Evolutionary conservation across 2,888 invertebrate genomes (phyloP).

Genomic region (Drosophila anceps): DNA sequence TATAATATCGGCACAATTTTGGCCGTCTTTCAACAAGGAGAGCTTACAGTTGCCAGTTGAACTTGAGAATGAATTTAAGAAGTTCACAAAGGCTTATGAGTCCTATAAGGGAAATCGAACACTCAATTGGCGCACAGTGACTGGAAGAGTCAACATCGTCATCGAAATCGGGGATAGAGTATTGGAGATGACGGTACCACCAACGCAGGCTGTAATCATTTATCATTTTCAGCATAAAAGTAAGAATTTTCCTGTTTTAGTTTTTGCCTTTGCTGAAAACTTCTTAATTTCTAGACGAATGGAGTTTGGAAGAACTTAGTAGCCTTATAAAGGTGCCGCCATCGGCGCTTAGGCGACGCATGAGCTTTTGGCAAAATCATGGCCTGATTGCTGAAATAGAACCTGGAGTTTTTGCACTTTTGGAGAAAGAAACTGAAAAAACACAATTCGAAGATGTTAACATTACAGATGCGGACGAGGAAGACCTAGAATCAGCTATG

Average conservation of each 20-base stretch:
- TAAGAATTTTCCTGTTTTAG: constrained; percentile 71
- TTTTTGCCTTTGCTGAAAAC: neutral
- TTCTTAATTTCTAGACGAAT: constrained; percentile 87
- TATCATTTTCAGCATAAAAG: constrained; percentile 96
- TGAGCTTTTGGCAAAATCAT: constrained; percentile 97
- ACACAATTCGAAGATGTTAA: constrained; percentile 87
- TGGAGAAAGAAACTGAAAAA: constrained; percentile 88
- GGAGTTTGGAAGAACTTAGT: constrained; percentile 95
- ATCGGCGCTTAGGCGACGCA: constrained; percentile 93
- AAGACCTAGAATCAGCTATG: constrained; percentile 97
- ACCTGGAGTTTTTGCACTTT: constrained; percentile 90
- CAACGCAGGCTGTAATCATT: constrained; percentile 97
- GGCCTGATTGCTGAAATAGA: constrained; percentile 92
- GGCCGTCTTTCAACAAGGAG: constrained; percentile 98
- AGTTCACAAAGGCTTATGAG: constrained; percentile 96
- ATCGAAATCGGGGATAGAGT: constrained; percentile 94
- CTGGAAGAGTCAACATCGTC: constrained; percentile 95
- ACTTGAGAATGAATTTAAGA: constrained; percentile 92
- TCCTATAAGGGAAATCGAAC: constrained; percentile 96
- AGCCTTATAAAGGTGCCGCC: constrained; percentile 94
- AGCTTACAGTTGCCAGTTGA: constrained; percentile 93
- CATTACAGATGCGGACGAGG: constrained; percentile 91
- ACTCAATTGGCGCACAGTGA: constrained; percentile 96
- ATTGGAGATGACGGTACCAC: constrained; percentile 93
- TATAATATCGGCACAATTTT: constrained; percentile 99